Evolutionary conservation across 2,113 vertebrate genomes (phyloP).

Genomic region (Cyphomyrus discorhynchus): DNA sequence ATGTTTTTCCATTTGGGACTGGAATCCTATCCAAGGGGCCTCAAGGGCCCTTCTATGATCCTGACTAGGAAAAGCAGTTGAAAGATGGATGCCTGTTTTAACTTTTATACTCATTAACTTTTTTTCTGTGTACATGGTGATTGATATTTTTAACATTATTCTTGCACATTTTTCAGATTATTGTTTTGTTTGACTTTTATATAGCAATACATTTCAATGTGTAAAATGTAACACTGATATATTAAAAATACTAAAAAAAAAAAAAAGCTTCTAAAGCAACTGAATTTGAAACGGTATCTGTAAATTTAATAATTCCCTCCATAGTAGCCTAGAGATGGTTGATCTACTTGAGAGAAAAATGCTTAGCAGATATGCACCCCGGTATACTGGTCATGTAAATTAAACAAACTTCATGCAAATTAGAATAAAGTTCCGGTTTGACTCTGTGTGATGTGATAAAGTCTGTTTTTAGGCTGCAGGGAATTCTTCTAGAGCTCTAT

Average conservation of each 20-base stretch:
- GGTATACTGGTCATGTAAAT: neutral
- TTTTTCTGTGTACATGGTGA: neutral
- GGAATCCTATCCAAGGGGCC: neutral
- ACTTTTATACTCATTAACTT: neutral
- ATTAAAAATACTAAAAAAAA: neutral
- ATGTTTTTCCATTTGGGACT: neutral
- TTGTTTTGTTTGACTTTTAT: neutral
- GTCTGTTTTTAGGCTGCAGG: neutral
- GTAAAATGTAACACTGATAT: neutral
- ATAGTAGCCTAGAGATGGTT: neutral
- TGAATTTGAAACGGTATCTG: neutral
- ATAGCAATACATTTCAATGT: neutral
- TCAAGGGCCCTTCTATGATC: neutral
- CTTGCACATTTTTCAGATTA: neutral
- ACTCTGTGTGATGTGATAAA: neutral
- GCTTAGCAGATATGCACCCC: neutral
- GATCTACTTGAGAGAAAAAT: neutral
- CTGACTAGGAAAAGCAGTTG: neutral
- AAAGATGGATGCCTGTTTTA: neutral
- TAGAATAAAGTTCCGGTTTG: neutral
- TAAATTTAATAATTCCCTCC: neutral
- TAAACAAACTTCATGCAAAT: neutral
- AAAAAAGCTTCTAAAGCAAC: neutral
- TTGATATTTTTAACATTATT: neutral
- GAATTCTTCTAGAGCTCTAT: neutral